Conservation (phyloP, 2,888 invertebrate genomes). For the Archaeoteleia sp. region DNA sequence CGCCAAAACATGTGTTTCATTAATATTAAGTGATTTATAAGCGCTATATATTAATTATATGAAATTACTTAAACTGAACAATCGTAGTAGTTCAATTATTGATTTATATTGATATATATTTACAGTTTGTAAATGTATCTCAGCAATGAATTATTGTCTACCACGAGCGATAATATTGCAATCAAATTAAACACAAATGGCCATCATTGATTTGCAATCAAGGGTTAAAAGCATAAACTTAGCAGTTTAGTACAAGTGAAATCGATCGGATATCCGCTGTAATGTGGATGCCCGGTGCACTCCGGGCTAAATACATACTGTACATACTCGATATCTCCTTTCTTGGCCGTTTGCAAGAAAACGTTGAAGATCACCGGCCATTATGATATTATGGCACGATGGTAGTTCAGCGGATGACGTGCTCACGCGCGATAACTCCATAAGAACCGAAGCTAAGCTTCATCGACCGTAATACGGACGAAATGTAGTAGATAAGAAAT, state of each 20-base stretch:
- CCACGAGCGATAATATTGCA: too few relatives aligned
- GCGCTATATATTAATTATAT: too few relatives aligned
- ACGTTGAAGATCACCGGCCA: constrained; percentile 54
- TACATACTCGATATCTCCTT: constrained; percentile 32
- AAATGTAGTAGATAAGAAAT: constrained; percentile 6
- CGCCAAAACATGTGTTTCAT: too few relatives aligned
- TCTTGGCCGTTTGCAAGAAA: constrained; percentile 54
- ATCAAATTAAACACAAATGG: too few relatives aligned
- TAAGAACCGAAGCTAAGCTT: constrained; percentile 43
- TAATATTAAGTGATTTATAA: too few relatives aligned
- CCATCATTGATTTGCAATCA: constrained; percentile 20
- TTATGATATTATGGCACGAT: constrained; percentile 54
- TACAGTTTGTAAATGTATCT: constrained; percentile 21
- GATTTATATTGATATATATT: too few relatives aligned
- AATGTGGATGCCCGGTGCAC: constrained; percentile 11
- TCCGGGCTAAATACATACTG: constrained; percentile 18
- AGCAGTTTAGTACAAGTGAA: constrained; percentile 54
- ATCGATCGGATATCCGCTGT: constrained; percentile 39
- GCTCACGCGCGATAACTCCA: constrained; percentile 46
- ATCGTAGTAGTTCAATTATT: too few relatives aligned
- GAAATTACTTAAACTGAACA: too few relatives aligned
- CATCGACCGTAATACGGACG: constrained; percentile 33
- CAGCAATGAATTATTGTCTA: not conserved
- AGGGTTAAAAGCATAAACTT: constrained; percentile 48
- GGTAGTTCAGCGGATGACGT: constrained; percentile 41